Base-by-base conservation (phyloP, 2,888 invertebrate genomes). In the Pristionchus exspectatus region DNA sequence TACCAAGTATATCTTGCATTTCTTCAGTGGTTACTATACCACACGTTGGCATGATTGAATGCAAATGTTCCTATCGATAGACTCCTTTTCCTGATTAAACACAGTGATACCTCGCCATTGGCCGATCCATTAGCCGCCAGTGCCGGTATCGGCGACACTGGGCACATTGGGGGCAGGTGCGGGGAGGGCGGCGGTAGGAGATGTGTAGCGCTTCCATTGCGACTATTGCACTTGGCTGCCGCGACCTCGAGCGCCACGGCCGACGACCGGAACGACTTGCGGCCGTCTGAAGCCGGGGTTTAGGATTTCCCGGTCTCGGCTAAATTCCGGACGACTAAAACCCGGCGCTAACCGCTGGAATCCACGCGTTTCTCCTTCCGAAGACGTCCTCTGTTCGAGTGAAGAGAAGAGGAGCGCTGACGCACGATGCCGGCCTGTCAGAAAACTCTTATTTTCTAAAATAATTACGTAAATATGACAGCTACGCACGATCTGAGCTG, bases 181-280 rank as follows among this genome's bases (percentile, higher is more conserved):
- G 84, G 84, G 2, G 56, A 59, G 9, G 84, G 84, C 4, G 84
- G 84, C 14, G 84, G 84, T 1, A 85, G 59, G 21, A 85, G 84
- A 85, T 85, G 84, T 0, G 84, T 85, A n/a, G 84, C 84, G 0
- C 21, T 21, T 5, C 84, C 84, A 50, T 85, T 85, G 24, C 84
- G 59, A 27, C 84, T 85, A 24, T 38, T 85, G 59, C 59, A 59
- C 84, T 85, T 85, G 30, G 59, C 50, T 0, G 24, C 27, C 0
- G 50, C 27, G n/a, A 81, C 81, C 81, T 81, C 81, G 54, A 81
- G 50, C 14, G 44, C 50, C 24, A 54, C 50, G 54, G 44, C 50
- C 54, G 81, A 81, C 16, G 44, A 54, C 2, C 81, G 81, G 50
- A 54, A 54, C 50, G 81, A 81, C 81, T 54, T 50, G 81, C 44